Percentiles rank a stretch among this genome's conserved stretches.
Evolutionary conservation across 2,888 invertebrate species (phyloP).

Genomic region (Margaritifera margaritifera): DNA sequence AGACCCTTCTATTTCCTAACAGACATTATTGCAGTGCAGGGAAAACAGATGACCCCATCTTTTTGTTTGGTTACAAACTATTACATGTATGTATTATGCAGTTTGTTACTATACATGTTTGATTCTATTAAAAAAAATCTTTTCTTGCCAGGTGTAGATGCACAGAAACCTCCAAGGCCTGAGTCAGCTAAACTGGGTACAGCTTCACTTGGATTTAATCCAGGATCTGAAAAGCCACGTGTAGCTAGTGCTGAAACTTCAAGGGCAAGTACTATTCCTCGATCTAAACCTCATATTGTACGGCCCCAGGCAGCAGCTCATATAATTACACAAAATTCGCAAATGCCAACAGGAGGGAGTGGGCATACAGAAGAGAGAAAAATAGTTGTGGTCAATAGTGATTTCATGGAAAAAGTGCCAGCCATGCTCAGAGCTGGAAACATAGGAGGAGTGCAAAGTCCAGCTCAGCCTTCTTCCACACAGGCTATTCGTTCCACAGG

Average conservation of each 20-base stretch:
- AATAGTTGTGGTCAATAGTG: conserved; percentile 52
- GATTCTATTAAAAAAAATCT: too few species aligned
- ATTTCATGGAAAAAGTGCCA: conserved; percentile 56
- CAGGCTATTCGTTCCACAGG: conserved; percentile 8
- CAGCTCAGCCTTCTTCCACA: background rate
- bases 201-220: conserved; percentile 16
- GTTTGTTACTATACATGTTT: too few species aligned
- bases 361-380: conserved; percentile 31
- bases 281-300: conserved; percentile 42
- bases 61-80: too few species aligned
- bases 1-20: too few species aligned
- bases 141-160: conserved; percentile 9
- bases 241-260: conserved; percentile 49
- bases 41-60: too few species aligned
- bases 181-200: conserved; percentile 43
- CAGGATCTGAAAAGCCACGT: conserved; percentile 30
- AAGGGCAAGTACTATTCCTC: conserved; percentile 36
- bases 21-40: too few species aligned
- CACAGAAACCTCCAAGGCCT: conserved; percentile 43
- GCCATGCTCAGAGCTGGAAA: conserved; percentile 28
- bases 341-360: conserved; percentile 12
- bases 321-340: conserved; percentile 52
- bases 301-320: conserved; percentile 64
- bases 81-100: too few species aligned
- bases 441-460: background rate